Percentiles rank a stretch among this genome's conserved stretches.
phyloP scores from a whole-genome alignment of 37 sponge, comb jelly and placozoan species.

The Oscarella lobularis region DNA sequence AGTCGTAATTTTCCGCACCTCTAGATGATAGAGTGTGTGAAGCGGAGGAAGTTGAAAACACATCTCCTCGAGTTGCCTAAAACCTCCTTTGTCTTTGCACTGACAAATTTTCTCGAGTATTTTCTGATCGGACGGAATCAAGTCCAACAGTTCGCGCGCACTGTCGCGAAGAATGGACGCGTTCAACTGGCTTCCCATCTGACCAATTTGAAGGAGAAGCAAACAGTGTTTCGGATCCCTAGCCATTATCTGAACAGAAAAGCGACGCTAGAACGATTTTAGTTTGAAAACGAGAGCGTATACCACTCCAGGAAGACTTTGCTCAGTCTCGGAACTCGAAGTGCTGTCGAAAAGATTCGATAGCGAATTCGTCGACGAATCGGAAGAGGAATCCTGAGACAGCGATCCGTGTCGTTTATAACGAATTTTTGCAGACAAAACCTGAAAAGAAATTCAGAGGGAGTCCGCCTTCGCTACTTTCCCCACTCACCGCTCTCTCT shows the following conservation, averaged over 20 bases:
- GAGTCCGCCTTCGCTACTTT: no score
- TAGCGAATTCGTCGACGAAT: slow-evolving; percentile 38
- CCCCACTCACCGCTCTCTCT: neutral
- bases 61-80: no score
- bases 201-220: neutral
- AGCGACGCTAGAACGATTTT: no score
- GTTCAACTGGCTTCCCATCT: neutral
- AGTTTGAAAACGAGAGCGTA: no score
- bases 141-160: neutral
- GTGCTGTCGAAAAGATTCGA: slow-evolving; percentile 33
- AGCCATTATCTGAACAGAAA: neutral
- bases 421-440: neutral
- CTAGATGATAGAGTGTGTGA: no score
- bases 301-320: slow-evolving; percentile 75
- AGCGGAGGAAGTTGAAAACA: no score
- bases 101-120: no score
- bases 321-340: slow-evolving; percentile 68
- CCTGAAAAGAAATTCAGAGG: no score
- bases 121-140: neutral
- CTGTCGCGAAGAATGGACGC: neutral
- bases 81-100: no score
- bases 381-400: slow-evolving; percentile 59
- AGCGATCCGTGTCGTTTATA: neutral
- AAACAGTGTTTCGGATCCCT: neutral
- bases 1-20: no score